Percentiles rank a stretch among this genome's conserved stretches.
phyloP scores from a whole-genome alignment of 1,140 invertebrate species.

The Chironomus tepperi region DNA sequence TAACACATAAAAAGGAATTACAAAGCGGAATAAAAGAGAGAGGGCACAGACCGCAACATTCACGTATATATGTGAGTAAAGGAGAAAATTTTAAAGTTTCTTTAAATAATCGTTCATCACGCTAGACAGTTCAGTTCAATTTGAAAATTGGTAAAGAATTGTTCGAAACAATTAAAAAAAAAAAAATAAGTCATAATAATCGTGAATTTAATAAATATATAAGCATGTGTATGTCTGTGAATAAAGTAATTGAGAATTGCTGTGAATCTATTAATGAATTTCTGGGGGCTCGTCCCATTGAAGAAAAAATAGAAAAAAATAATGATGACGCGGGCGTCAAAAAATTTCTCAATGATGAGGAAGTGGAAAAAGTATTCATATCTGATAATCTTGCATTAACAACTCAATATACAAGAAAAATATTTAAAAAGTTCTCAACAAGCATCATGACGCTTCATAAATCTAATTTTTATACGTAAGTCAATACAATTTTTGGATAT shows the following conservation, averaged over 20 bases:
- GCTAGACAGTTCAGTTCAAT: slow-evolving; percentile 17
- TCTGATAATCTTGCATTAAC: not conserved
- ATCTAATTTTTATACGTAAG: not conserved
- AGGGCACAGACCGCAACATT: slow-evolving; percentile 12
- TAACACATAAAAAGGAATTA: not conserved
- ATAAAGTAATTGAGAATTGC: not conserved
- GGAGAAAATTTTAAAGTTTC: slow-evolving; percentile 21
- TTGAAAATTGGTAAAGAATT: not conserved
- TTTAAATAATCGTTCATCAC: slow-evolving; percentile 17
- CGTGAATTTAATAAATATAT: not conserved
- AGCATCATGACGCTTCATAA: not conserved
- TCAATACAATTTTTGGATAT: not conserved
- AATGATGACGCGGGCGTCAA: not conserved
- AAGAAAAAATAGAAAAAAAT: not conserved
- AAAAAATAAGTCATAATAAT: not conserved
- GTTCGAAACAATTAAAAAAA: slow-evolving; percentile 2
- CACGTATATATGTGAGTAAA: not conserved
- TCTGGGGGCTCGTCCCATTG: not conserved
- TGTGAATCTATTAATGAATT: not conserved
- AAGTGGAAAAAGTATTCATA: not conserved
- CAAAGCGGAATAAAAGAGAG: not conserved
- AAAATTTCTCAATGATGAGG: not conserved
- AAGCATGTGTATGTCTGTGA: slow-evolving; percentile 19
- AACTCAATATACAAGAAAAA: not conserved
- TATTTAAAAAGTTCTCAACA: not conserved